Evolutionary conservation across 2,113 vertebrate genomes (phyloP).

Genomic region (Seriola aureovittata): DNA sequence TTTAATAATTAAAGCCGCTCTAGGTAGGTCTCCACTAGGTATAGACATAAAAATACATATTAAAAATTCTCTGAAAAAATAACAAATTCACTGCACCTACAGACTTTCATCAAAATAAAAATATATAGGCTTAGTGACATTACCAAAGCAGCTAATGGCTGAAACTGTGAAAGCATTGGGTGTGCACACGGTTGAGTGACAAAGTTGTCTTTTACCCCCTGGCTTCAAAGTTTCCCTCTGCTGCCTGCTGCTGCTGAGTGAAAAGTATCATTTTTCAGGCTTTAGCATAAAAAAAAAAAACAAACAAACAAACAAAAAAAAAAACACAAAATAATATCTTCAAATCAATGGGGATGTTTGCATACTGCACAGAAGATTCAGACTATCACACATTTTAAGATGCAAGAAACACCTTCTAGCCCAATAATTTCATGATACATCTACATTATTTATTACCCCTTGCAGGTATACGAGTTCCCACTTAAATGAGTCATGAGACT

Average conservation of each 20-base stretch:
- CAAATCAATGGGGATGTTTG: slow-evolving; percentile 27
- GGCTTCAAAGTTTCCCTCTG: slow-evolving; percentile 36
- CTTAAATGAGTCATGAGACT: slow-evolving; percentile 71
- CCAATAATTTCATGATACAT: slow-evolving; percentile 67
- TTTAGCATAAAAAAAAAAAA: slow-evolving; percentile 7
- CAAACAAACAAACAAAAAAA: background rate
- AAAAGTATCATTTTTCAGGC: background rate
- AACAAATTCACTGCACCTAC: background rate
- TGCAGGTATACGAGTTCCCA: slow-evolving; percentile 65
- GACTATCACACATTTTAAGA: slow-evolving; percentile 22
- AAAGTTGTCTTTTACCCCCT: slow-evolving; percentile 30
- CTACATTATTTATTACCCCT: slow-evolving; percentile 75
- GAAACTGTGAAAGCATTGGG: slow-evolving; percentile 12
- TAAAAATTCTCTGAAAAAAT: slow-evolving; percentile 12
- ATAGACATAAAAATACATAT: background rate
- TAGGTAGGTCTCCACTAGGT: slow-evolving; percentile 19
- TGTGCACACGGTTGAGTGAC: slow-evolving; percentile 25
- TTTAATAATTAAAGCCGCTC: slow-evolving; percentile 56
- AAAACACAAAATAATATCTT: background rate
- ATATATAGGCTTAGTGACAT: slow-evolving; percentile 4
- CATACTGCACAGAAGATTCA: slow-evolving; percentile 23
- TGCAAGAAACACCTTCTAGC: slow-evolving; percentile 56
- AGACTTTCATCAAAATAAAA: slow-evolving; percentile 17
- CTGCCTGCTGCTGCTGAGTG: background rate
- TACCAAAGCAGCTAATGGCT: slow-evolving; percentile 34